These are phyloP conservation scores for Epistrophe grossulariae DNA, from an alignment of 2,888 invertebrate species.

Conservation along the genomic window DNA sequence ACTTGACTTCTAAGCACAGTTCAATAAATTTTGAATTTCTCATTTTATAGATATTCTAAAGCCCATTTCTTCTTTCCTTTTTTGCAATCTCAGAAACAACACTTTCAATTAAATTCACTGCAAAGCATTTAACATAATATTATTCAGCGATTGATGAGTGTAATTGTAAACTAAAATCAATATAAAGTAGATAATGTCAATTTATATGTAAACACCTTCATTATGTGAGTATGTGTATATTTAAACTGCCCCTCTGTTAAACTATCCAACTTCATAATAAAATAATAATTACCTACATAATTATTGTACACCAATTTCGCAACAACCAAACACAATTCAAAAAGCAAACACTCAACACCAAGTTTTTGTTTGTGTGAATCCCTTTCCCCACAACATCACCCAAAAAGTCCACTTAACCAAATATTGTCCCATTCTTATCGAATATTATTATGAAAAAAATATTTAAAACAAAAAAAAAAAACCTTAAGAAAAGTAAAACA, in stretches of 20 bases:
- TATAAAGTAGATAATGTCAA: constrained; percentile 75
- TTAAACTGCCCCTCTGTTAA: constrained; percentile 53
- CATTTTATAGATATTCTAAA: neutral
- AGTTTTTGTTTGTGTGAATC: constrained; percentile 61
- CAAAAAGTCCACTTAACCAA: constrained; percentile 65
- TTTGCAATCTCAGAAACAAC: neutral
- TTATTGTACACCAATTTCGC: constrained; percentile 57
- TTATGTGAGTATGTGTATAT: constrained; percentile 59
- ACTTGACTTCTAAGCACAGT: too few species aligned
- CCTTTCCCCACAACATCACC: constrained; percentile 58
- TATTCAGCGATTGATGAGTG: constrained; percentile 67
- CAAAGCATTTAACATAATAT: constrained; percentile 14
- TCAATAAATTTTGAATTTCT: neutral
- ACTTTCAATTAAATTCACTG: neutral
- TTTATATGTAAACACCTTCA: constrained; percentile 74
- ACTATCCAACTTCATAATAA: constrained; percentile 45
- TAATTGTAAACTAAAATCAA: constrained; percentile 77
- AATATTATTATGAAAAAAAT: constrained; percentile 60
- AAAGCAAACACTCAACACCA: constrained; percentile 33
- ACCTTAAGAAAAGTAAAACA: constrained; percentile 44
- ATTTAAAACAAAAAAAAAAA: constrained; percentile 66
- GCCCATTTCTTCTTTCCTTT: neutral
- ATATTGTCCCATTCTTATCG: constrained; percentile 70
- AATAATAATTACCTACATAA: neutral
- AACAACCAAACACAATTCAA: constrained; percentile 33